Percentiles rank a stretch among this genome's conserved stretches.
Conservation (phyloP, 2,113 vertebrate genomes). For the Lophura nycthemera region DNA sequence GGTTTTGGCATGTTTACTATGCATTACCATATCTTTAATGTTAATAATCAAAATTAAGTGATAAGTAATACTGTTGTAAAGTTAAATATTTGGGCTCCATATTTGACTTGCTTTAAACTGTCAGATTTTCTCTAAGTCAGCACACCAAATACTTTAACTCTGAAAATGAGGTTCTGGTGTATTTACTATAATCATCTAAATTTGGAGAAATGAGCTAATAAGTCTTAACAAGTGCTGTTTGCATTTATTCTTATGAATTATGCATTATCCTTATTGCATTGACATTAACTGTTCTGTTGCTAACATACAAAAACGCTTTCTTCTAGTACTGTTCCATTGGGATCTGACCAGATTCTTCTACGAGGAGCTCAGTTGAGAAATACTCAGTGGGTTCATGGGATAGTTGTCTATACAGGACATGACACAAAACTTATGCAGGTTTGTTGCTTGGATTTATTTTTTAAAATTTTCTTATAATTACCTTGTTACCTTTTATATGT, state of each 20-base stretch:
- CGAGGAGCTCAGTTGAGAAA: constrained; percentile 97
- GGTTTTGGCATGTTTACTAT: neutral
- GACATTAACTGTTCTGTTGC: neutral
- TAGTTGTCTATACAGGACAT: constrained; percentile 97
- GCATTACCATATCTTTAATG: neutral
- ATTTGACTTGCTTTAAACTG: neutral
- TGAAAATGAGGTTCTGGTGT: neutral
- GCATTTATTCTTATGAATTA: neutral
- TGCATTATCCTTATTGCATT: neutral
- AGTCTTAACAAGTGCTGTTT: neutral
- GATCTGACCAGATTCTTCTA: constrained; percentile 96
- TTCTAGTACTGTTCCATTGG: constrained; percentile 89
- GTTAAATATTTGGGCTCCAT: neutral
- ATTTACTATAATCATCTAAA: neutral
- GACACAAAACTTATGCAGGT: constrained; percentile 99
- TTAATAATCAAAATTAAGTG: neutral
- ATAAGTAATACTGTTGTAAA: neutral
- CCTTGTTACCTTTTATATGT: neutral
- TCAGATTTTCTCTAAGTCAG: neutral
- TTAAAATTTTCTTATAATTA: neutral
- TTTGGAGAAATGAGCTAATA: neutral
- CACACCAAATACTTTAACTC: neutral
- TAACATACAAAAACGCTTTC: constrained; percentile 4
- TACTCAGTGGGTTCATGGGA: constrained; percentile 96
- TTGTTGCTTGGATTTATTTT: constrained; percentile 3